Conservation (phyloP, 2,888 invertebrate genomes). For the Noctuana brunneofusca region DNA sequence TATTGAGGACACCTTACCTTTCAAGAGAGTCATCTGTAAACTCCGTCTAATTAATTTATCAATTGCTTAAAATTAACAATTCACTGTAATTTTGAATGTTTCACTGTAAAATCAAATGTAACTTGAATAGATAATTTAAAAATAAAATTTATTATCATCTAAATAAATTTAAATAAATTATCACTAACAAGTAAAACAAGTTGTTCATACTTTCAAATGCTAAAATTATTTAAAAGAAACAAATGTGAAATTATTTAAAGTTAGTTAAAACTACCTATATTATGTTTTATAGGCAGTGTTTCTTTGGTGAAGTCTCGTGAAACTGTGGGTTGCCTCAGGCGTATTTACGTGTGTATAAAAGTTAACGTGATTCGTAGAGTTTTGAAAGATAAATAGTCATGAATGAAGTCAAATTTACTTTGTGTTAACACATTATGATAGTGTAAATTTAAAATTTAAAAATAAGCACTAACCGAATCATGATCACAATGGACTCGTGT, state of each 20-base stretch:
- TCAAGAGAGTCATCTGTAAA: not conserved
- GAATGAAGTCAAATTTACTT: slow-evolving; percentile 10
- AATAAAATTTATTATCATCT: not conserved
- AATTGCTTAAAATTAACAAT: not conserved
- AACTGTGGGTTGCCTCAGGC: not conserved
- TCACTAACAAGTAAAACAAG: not conserved
- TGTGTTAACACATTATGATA: slow-evolving; percentile 6
- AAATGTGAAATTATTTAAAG: no score
- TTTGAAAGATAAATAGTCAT: slow-evolving; percentile 19
- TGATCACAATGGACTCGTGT: not conserved
- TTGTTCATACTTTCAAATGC: not conserved
- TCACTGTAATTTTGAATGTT: not conserved
- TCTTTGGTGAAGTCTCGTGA: not conserved
- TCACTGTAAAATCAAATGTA: no score
- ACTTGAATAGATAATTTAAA: not conserved
- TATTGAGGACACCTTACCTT: not conserved
- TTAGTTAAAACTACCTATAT: no score
- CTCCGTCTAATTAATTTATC: not conserved
- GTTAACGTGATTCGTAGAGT: slow-evolving; percentile 8
- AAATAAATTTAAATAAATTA: slow-evolving; percentile 8
- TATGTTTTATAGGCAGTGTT: slow-evolving; percentile 8
- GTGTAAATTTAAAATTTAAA: not conserved
- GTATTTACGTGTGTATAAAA: slow-evolving; percentile 7
- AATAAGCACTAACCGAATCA: not conserved
- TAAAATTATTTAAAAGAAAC: no score